A percentile compares a stretch with the other conserved stretches of the same genome.
These are phyloP conservation scores for Dascyllus trimaculatus DNA, from an alignment of 2,113 vertebrate genomes.

Conservation along the genomic window DNA sequence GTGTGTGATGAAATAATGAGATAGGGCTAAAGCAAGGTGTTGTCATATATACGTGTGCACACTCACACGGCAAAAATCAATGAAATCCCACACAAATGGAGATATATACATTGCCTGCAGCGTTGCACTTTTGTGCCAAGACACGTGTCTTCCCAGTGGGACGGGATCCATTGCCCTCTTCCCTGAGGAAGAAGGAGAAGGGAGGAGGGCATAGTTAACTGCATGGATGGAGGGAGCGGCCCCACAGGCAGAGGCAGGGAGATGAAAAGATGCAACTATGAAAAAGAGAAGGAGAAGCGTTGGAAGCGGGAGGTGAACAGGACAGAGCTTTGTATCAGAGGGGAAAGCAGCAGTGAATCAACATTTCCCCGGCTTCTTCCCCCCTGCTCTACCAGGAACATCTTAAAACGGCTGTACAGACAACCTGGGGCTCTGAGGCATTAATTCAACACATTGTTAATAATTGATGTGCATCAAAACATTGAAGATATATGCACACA, in stretches of 20 bases:
- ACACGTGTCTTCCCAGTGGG: slow-evolving; percentile 70
- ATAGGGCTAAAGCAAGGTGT: slow-evolving; percentile 49
- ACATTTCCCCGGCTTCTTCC: slow-evolving; percentile 47
- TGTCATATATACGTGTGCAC: slow-evolving; percentile 58
- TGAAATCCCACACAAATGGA: slow-evolving; percentile 77
- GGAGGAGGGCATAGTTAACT: slow-evolving; percentile 57
- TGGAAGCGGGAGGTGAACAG: slow-evolving; percentile 40
- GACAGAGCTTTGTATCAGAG: slow-evolving; percentile 49
- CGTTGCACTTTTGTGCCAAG: slow-evolving; percentile 75
- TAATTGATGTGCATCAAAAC: slow-evolving; percentile 80
- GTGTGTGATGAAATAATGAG: slow-evolving; percentile 70
- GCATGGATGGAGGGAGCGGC: slow-evolving; percentile 49
- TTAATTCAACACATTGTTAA: slow-evolving; percentile 74
- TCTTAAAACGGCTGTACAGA: slow-evolving; percentile 38
- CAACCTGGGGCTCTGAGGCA: slow-evolving; percentile 46
- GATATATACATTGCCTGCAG: slow-evolving; percentile 79
- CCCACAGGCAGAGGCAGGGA: slow-evolving; percentile 52
- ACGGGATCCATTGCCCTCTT: slow-evolving; percentile 54
- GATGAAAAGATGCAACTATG: slow-evolving; percentile 56
- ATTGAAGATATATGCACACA: slow-evolving; percentile 68
- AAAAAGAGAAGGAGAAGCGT: slow-evolving; percentile 48
- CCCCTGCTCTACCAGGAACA: slow-evolving; percentile 22
- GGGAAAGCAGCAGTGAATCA: slow-evolving; percentile 47
- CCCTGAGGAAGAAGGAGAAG: slow-evolving; percentile 49
- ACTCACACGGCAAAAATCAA: slow-evolving; percentile 74